Evolutionary conservation across 2,113 vertebrate species (phyloP).

Genomic region (Colossoma macropomum): DNA sequence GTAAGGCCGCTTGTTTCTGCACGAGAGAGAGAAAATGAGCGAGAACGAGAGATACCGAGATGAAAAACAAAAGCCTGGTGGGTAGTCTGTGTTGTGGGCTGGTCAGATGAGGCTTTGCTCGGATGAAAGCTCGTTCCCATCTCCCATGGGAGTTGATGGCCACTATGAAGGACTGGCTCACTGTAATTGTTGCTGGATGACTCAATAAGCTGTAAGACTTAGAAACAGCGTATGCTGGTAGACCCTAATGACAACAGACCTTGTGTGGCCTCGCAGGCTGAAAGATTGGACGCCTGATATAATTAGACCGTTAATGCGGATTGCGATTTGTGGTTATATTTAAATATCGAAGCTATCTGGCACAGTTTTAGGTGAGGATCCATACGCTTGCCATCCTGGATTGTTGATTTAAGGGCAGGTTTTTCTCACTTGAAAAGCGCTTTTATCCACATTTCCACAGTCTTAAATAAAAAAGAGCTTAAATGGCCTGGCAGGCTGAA

Average conservation of each 20-base stretch:
- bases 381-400: not conserved
- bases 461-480: too few relatives aligned
- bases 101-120: slow-evolving; percentile 41
- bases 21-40: not conserved
- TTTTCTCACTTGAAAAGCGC: not conserved
- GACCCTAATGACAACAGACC: slow-evolving; percentile 13
- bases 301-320: not conserved
- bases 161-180: slow-evolving; percentile 30
- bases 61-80: slow-evolving; percentile 26
- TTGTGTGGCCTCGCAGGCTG: slow-evolving; percentile 18
- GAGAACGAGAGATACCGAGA: slow-evolving; percentile 5
- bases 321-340: not conserved
- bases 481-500: not conserved
- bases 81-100: slow-evolving; percentile 18
- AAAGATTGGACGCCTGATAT: not conserved
- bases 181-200: slow-evolving; percentile 55
- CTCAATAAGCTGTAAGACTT: slow-evolving; percentile 58
- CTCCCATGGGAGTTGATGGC: slow-evolving; percentile 43
- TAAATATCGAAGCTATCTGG: not conserved
- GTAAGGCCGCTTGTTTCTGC: not conserved
- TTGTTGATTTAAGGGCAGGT: not conserved
- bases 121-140: slow-evolving; percentile 44
- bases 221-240: slow-evolving; percentile 31
- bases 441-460: too few relatives aligned
- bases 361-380: not conserved